These are phyloP conservation scores for Hydrophis major DNA, from an alignment of 2,797 vertebrate genomes.

Conservation along the genomic window DNA sequence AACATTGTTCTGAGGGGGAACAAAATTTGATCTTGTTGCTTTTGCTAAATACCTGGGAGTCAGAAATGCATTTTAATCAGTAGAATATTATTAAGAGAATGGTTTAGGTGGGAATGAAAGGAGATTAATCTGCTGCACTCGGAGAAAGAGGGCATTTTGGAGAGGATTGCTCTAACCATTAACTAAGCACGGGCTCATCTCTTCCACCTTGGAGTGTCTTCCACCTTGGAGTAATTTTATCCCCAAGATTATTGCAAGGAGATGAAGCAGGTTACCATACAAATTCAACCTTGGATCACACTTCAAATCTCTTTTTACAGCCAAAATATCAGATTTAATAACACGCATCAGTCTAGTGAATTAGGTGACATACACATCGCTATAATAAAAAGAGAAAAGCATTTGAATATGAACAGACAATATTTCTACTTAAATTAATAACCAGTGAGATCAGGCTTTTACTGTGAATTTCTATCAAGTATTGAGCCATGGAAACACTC, in stretches of 20 bases:
- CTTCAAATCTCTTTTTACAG: not conserved
- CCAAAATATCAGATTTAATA: not conserved
- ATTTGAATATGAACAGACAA: not conserved
- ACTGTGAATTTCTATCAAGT: not conserved
- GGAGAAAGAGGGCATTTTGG: not conserved
- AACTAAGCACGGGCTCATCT: not conserved
- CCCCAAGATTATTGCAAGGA: not conserved
- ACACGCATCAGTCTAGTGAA: not conserved
- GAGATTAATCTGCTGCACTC: not conserved
- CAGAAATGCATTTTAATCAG: not conserved
- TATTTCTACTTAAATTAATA: not conserved
- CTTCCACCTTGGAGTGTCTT: not conserved
- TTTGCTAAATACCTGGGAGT: not conserved
- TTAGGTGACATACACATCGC: not conserved
- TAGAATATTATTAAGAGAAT: not conserved
- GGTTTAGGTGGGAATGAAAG: not conserved
- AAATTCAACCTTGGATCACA: not conserved
- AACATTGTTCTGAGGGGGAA: not conserved
- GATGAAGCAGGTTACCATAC: not conserved
- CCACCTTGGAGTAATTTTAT: too few species aligned
- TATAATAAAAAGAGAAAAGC: not conserved
- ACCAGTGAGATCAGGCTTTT: not conserved
- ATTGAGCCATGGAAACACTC: not conserved
- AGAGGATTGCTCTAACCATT: not conserved
- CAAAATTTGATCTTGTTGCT: not conserved